Conservation (phyloP, 2,888 invertebrate genomes). For the Drosophila pegasa region DNA sequence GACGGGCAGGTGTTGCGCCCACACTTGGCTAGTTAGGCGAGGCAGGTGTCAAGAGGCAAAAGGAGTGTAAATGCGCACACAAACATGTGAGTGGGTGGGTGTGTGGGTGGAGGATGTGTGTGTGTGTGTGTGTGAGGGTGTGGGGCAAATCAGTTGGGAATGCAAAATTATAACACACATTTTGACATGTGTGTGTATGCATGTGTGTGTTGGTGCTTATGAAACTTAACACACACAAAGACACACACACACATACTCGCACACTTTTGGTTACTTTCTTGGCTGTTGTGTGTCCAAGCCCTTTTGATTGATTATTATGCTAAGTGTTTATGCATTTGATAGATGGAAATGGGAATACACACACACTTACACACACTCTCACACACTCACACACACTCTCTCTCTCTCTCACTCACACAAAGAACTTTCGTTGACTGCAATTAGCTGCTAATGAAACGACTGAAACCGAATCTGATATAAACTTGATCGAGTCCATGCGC, state of each 20-base stretch:
- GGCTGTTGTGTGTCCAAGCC: slow-evolving; percentile 34
- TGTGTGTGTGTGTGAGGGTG: background rate
- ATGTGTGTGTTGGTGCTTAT: background rate
- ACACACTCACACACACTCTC: background rate
- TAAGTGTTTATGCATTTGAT: slow-evolving; percentile 55
- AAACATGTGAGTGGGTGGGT: background rate
- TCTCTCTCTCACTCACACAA: too few relatives aligned
- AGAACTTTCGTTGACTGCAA: slow-evolving; percentile 14
- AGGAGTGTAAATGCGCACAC: slow-evolving; percentile 7
- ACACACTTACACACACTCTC: background rate
- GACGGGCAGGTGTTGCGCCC: background rate
- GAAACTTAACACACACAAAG: slow-evolving; percentile 4
- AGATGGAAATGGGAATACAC: slow-evolving; percentile 15
- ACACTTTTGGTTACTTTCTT: background rate
- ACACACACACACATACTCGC: background rate
- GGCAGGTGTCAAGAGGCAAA: slow-evolving; percentile 10
- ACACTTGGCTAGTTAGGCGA: slow-evolving; percentile 2
- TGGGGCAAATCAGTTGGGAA: slow-evolving; percentile 44
- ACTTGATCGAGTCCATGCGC: slow-evolving; percentile 3
- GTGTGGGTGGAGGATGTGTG: background rate
- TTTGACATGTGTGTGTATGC: slow-evolving; percentile 2
- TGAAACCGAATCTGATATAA: slow-evolving; percentile 8
- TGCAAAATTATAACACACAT: slow-evolving; percentile 43
- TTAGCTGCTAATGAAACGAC: slow-evolving; percentile 26
- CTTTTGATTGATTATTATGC: slow-evolving; percentile 56